Percentiles rank a stretch among this genome's conserved stretches.
These are phyloP conservation scores for Cheilosia impressa DNA, from an alignment of 2,888 invertebrate genomes.

Conservation along the genomic window DNA sequence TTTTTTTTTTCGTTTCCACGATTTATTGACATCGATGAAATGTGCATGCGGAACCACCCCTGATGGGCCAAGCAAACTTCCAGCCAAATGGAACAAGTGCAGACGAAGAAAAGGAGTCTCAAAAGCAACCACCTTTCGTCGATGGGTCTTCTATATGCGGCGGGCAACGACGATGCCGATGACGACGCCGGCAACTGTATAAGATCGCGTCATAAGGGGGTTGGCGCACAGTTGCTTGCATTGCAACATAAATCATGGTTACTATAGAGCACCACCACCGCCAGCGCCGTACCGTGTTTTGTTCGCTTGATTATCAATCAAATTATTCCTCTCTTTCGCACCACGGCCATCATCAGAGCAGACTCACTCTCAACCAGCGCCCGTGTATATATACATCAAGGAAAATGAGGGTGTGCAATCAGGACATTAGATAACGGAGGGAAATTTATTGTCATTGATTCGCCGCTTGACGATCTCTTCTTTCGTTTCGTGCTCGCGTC, in stretches of 20 bases:
- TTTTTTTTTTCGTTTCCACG: constrained; percentile 43
- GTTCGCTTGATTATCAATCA: constrained; percentile 75
- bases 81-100: constrained; percentile 37
- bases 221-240: constrained; percentile 60
- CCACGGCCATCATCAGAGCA: constrained; percentile 46
- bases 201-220: constrained; percentile 67
- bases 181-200: constrained; percentile 12
- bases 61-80: not conserved
- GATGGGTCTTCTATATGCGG: constrained; percentile 58
- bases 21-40: constrained; percentile 75
- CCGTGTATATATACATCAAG: constrained; percentile 62
- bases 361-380: not conserved
- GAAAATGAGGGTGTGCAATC: constrained; percentile 75
- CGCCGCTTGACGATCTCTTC: constrained; percentile 73
- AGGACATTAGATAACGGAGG: constrained; percentile 74
- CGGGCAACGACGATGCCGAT: constrained; percentile 18
- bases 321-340: constrained; percentile 74
- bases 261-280: constrained; percentile 29
- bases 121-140: constrained; percentile 71
- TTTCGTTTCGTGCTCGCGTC: constrained; percentile 27
- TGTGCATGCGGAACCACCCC: constrained; percentile 73
- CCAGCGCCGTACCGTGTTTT: constrained; percentile 64
- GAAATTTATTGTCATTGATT: constrained; percentile 76
- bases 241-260: constrained; percentile 73
- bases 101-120: constrained; percentile 64